Base-by-base conservation (phyloP, 2,113 vertebrate species). In the Siniperca chuatsi region DNA sequence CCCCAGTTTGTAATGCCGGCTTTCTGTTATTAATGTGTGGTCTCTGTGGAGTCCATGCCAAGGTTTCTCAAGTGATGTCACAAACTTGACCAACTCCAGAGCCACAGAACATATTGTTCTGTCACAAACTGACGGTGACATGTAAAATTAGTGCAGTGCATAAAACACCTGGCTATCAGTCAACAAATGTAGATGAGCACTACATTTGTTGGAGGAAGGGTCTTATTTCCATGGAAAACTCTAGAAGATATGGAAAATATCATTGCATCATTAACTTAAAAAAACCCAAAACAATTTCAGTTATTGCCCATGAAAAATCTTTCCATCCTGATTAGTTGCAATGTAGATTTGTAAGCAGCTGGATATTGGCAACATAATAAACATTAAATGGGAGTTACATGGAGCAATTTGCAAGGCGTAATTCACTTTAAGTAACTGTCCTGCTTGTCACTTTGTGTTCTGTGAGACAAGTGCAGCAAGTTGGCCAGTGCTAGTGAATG, bases 401-500 rank as follows among this genome's bases (percentile, higher is more conserved):
- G 54, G 74, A 82, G 78, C 62, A 73, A 66, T 77, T 84, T 78
- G 42, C 58, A 46, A 55, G 78, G 62, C 15, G 37, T 82, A 75
- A 85, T 75, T 88, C 82, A 78, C 46, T 58, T 65, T 78, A 75
- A 78, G 70, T 79, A 82, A 66, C 69, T 82, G 68, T 68, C 20
- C 62, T 65, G 55, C 62, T 69, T 82, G 75, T 85, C 87, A 85
- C 82, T 85, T 79, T 52, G 60, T 75, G 74, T 64, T 84, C 25
- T 81, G 54, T 35, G 69, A 74, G 78, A 85, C 69, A 75, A 79
- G 69, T 60, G 87, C 54, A 75, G 40, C n/a, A 55, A 9, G 50
- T 71, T 72, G 54, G 62, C 78, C 74, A 8, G 74, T 68, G 79
- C 52, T 60, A 54, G 62, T 29, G 75, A 85, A 82, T 82, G 58